Conservation (phyloP, 2,113 vertebrate species). For the Tragelaphus buxtoni region DNA sequence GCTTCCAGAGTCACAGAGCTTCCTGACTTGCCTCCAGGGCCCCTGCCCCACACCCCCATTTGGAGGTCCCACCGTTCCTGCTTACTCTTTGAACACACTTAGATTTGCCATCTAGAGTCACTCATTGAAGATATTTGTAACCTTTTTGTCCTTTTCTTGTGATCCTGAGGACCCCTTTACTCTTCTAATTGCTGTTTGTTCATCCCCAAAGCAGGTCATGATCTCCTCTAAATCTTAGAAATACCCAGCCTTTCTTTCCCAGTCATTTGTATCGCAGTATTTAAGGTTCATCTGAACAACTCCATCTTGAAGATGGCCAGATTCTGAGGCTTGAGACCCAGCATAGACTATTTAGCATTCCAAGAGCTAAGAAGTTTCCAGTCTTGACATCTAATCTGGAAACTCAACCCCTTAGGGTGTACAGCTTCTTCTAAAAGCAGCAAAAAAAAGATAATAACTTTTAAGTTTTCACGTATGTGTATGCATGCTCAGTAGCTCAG, state of each 20-base stretch:
- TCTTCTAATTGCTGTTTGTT: not conserved
- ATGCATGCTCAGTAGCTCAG: not conserved
- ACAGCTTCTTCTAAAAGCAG: not conserved
- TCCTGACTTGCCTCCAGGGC: not conserved
- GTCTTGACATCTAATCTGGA: not conserved
- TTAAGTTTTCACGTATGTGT: not conserved
- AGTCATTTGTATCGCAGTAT: not conserved
- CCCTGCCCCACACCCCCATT: fast-evolving
- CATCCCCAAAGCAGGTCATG: not conserved
- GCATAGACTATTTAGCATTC: not conserved
- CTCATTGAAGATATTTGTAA: not conserved
- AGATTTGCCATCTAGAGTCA: not conserved
- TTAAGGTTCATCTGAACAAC: not conserved
- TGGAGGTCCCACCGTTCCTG: not conserved
- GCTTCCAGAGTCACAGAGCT: not conserved
- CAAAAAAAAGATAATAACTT: not conserved
- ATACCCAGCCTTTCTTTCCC: not conserved
- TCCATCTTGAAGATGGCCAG: not conserved
- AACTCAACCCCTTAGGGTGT: not conserved
- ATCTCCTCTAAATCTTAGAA: not conserved
- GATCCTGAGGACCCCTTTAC: not conserved
- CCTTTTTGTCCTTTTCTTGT: not conserved
- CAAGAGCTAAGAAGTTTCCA: not conserved
- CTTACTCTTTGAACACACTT: not conserved
- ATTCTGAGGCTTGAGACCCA: not conserved